phyloP scores from a whole-genome alignment of 2,797 vertebrate species.

The Sebastes vulpes region DNA sequence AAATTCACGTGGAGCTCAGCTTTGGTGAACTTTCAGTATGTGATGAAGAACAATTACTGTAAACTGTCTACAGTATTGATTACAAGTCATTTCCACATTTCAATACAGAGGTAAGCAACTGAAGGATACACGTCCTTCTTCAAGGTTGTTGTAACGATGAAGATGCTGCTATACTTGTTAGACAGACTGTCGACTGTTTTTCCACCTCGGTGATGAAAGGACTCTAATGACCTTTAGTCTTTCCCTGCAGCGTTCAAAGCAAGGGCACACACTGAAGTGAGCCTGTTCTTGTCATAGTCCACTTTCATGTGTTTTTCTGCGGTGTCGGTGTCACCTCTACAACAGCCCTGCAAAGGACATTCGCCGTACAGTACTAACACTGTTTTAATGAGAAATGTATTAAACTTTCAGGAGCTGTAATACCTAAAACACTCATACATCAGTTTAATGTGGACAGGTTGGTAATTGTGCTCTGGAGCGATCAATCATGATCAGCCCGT shows the following conservation, averaged over 20 bases:
- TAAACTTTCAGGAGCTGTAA: constrained; percentile 61
- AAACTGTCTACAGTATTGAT: constrained; percentile 5
- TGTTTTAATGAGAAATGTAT: constrained; percentile 63
- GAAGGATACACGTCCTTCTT: constrained; percentile 23
- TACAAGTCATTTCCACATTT: constrained; percentile 28
- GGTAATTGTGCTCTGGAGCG: constrained; percentile 62
- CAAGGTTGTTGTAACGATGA: constrained; percentile 38
- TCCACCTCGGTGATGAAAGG: constrained; percentile 32
- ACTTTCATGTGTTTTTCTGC: constrained; percentile 18
- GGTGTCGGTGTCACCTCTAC: constrained; percentile 38
- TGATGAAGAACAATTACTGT: background rate
- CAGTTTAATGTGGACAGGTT: constrained; percentile 66
- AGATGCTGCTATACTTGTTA: constrained; percentile 26
- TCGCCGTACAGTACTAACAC: constrained; percentile 18
- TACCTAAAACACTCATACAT: constrained; percentile 65
- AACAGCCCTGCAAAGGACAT: constrained; percentile 32
- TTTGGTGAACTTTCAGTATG: background rate
- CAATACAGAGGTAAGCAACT: constrained; percentile 18
- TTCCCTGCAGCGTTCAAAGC: constrained; percentile 32
- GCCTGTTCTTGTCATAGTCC: constrained; percentile 27
- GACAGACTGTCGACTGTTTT: constrained; percentile 46
- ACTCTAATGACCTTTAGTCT: constrained; percentile 51
- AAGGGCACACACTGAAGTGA: constrained; percentile 16
- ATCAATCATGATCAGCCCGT: constrained; percentile 60
- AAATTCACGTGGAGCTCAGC: too few species aligned